Percentiles rank a stretch among this genome's conserved stretches.
Evolutionary conservation across 2,888 invertebrate genomes (phyloP).

Genomic region (Nomada fucata): DNA sequence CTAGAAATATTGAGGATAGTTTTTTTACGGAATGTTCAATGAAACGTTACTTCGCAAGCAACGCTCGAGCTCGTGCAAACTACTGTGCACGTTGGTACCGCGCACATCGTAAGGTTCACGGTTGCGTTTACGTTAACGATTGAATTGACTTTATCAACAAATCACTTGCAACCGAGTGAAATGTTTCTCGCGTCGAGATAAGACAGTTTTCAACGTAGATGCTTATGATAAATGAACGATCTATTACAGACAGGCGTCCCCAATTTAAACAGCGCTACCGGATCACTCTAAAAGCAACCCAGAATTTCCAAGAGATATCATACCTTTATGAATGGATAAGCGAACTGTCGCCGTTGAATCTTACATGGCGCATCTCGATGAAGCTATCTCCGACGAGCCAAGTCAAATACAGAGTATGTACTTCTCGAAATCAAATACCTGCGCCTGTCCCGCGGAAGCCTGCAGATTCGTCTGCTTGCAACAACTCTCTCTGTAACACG

Average conservation of each 20-base stretch:
- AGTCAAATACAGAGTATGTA: constrained; percentile 19
- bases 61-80: constrained; percentile 50
- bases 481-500: not conserved
- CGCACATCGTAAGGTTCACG: no score
- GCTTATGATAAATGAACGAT: constrained; percentile 3
- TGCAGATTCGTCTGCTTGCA: not conserved
- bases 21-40: no score
- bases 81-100: constrained; percentile 8
- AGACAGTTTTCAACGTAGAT: not conserved
- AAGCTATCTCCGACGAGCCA: constrained; percentile 6
- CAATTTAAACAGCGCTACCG: not conserved
- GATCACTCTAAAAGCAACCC: not conserved
- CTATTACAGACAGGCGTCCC: not conserved
- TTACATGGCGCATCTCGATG: constrained; percentile 1
- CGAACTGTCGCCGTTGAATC: constrained; percentile 2
- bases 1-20: constrained; percentile 30
- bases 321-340: constrained; percentile 5
- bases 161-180: not conserved
- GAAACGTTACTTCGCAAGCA: constrained; percentile 14
- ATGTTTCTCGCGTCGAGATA: not conserved
- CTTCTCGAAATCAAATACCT: not conserved
- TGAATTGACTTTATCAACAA: not conserved
- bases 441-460: not conserved
- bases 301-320: not conserved
- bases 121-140: not conserved